Evolutionary conservation across 2,797 vertebrate genomes (phyloP).

Genomic region (Telmatherina bonti): DNA sequence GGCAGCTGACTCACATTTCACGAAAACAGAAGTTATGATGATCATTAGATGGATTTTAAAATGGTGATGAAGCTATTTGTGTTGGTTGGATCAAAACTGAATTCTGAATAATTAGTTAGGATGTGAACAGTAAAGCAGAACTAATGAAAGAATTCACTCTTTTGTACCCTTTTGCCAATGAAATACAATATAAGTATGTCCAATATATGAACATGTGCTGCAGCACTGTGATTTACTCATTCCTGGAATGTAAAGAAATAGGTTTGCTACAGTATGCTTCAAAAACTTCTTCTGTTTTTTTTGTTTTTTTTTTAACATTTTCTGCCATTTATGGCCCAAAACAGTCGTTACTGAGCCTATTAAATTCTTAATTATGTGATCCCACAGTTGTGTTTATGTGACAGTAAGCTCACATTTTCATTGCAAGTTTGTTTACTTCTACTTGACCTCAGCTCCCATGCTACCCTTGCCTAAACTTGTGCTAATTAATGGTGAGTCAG

Average conservation of each 20-base stretch:
- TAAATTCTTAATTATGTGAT: constrained; percentile 73
- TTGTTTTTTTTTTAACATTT: constrained; percentile 2
- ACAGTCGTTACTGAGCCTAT: constrained; percentile 73
- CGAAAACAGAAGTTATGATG: no score
- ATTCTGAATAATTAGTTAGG: no score
- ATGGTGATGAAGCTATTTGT: no score
- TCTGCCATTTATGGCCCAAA: constrained; percentile 35
- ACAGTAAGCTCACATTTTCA: constrained; percentile 26
- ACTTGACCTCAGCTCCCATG: constrained; percentile 38
- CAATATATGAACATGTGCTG: no score
- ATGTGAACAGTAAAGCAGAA: not conserved
- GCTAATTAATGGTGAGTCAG: constrained; percentile 47
- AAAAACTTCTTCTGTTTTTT: constrained; percentile 3
- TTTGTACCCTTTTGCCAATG: not conserved
- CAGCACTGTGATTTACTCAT: no score
- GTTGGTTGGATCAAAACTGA: no score
- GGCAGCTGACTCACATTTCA: no score
- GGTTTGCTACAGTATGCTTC: constrained; percentile 21
- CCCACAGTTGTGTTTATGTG: constrained; percentile 44
- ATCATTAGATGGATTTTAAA: no score
- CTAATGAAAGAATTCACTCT: not conserved
- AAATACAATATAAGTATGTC: no score
- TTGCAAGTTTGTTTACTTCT: constrained; percentile 41
- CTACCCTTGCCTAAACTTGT: constrained; percentile 16
- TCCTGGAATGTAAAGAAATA: constrained; percentile 4